Percentiles rank a stretch among this genome's conserved stretches.
These are phyloP conservation scores for Diorhabda sublineata DNA, from an alignment of 1,140 invertebrate genomes.

Conservation along the genomic window DNA sequence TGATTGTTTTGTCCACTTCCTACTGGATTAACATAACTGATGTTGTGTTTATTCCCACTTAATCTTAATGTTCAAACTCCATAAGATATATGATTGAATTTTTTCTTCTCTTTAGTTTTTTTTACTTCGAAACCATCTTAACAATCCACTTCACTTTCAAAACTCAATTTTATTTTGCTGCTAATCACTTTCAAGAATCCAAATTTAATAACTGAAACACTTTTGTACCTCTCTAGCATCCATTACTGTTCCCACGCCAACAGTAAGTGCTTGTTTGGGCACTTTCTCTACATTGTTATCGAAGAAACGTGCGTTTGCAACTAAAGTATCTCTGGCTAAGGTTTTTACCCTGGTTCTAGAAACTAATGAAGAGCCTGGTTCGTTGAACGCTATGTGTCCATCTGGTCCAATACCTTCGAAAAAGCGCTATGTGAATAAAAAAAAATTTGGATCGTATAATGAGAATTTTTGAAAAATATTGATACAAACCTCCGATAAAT, in stretches of 20 bases:
- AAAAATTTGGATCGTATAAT: not conserved
- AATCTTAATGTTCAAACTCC: too few species aligned
- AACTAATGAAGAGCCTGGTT: constrained; percentile 89
- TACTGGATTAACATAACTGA: too few species aligned
- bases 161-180: too few species aligned
- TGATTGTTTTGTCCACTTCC: too few species aligned
- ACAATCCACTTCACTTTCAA: too few species aligned
- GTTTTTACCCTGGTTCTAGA: constrained; percentile 96
- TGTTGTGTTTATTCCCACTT: too few species aligned
- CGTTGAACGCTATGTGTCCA: constrained; percentile 99
- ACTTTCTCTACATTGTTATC: constrained; percentile 90
- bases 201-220: too few species aligned
- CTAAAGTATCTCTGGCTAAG: constrained; percentile 90
- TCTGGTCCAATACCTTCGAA: constrained; percentile 89
- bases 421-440: constrained; percentile 12
- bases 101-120: too few species aligned
- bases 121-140: too few species aligned
- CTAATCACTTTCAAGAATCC: too few species aligned
- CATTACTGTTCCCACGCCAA: constrained; percentile 99
- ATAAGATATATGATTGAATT: too few species aligned
- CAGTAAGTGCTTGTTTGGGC: constrained; percentile 90
- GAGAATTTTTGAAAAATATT: not conserved
- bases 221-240: constrained; percentile 83
- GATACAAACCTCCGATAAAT: constrained; percentile 80
- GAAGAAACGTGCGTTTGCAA: constrained; percentile 97